Percentiles rank a stretch among this genome's conserved stretches.
Conservation (phyloP, 2,888 invertebrate species). For the Heliconius sara region DNA sequence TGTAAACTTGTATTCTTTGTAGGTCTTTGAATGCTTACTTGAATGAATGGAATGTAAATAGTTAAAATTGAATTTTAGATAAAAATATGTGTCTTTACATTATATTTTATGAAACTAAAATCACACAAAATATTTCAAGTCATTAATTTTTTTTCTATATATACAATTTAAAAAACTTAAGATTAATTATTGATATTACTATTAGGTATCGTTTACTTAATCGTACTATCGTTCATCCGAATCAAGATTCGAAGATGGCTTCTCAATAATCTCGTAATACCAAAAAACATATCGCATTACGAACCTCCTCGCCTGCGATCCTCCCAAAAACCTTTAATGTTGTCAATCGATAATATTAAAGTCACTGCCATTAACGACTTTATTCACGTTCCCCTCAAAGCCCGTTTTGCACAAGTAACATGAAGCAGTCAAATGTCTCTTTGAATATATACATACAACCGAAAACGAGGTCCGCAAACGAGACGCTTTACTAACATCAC, state of each 20-base stretch:
- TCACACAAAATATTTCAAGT: too few relatives aligned
- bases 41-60: not conserved
- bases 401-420: slow-evolving; percentile 41
- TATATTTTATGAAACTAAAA: not conserved
- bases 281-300: slow-evolving; percentile 70
- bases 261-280: slow-evolving; percentile 68
- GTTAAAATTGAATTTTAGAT: not conserved
- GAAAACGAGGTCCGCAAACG: slow-evolving; percentile 34
- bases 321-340: slow-evolving; percentile 67
- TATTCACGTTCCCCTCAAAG: slow-evolving; percentile 61
- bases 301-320: slow-evolving; percentile 74
- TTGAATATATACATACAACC: slow-evolving; percentile 38
- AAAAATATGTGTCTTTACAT: not conserved
- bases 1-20: not conserved
- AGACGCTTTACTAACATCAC: slow-evolving; percentile 30
- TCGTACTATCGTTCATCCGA: not conserved
- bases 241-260: slow-evolving; percentile 49
- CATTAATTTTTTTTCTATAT: too few relatives aligned
- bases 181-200: not conserved
- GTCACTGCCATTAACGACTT: slow-evolving; percentile 70
- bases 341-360: slow-evolving; percentile 72
- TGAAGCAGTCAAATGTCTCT: slow-evolving; percentile 35
- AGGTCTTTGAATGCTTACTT: not conserved
- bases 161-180: not conserved
- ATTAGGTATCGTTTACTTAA: not conserved